Base-by-base conservation (phyloP, 2,797 vertebrate species). In the Pangasius macronema region DNA sequence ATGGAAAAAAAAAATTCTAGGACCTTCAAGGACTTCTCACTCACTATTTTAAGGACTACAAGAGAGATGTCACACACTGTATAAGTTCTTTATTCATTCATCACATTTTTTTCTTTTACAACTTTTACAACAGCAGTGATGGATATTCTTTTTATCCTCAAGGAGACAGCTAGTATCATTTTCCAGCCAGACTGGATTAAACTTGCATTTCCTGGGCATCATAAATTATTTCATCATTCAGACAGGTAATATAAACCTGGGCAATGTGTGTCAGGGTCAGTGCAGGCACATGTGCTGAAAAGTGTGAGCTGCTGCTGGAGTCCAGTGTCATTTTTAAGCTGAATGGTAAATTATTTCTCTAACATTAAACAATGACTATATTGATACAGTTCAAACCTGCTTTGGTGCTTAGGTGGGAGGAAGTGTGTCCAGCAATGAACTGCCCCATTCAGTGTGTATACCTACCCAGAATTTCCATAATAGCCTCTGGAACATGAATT, bases 111-210 rank as follows among this genome's bases (percentile, higher is more conserved):
- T 27, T 81, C 63, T 81, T 76, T 82, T 89, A 87, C 68, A 82
- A 80, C 53, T 80, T 76, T 87, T 87, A 89, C 76, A 82, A 53
- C 27, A 65, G 70, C 76, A 73, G 83, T 84, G 55, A 85, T 84
- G 36, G 72, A 87, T 87, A 87, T 79, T 85, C 61, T 82, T 49
- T 82, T 82, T 82, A 82, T 65, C n/a, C 61, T 49, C 27, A 80
- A 49, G 51, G 39, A 67, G 67, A 82, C 83, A 22, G 79, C 72
- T 75, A 53, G 81, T 87, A 65, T 46, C 57, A 63, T 73, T 84
- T 84, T 46, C 83, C 24, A 72, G 22, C 33, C 53, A 42, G 83
- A 14, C 46, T 59, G 83, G 67, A 73, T 73, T 73, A 84, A 72
- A 72, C 83, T 46, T 85, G 55, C 24, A 75, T 55, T 57, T 70